These are phyloP conservation scores for Orthosia cruda DNA, from an alignment of 2,888 invertebrate genomes.

Conservation along the genomic window DNA sequence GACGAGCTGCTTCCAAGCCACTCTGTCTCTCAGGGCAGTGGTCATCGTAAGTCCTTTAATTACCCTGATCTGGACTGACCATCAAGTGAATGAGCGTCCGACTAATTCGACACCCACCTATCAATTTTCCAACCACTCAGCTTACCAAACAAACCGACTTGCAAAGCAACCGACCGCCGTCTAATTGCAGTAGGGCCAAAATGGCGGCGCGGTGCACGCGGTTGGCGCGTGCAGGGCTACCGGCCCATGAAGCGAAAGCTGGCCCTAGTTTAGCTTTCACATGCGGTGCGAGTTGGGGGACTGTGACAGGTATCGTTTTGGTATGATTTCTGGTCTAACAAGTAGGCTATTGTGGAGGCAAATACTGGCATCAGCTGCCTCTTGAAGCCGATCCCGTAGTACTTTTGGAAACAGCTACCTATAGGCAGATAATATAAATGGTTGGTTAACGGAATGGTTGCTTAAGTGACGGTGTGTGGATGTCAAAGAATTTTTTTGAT, in stretches of 20 bases:
- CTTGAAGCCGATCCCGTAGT: too few species aligned
- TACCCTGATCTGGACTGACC: too few species aligned
- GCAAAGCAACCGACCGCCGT: constrained; percentile 46
- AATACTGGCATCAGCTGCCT: neutral
- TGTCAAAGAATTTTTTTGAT: too few species aligned
- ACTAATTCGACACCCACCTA: neutral
- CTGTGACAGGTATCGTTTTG: constrained; percentile 55
- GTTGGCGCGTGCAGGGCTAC: constrained; percentile 69
- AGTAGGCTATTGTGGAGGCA: neutral
- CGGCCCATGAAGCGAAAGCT: constrained; percentile 74
- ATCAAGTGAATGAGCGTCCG: too few species aligned
- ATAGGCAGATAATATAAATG: too few species aligned
- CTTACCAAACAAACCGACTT: constrained; percentile 20
- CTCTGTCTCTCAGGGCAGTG: too few species aligned
- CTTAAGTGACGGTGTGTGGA: too few species aligned
- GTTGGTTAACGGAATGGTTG: too few species aligned
- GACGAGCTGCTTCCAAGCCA: too few species aligned
- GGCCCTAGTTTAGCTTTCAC: constrained; percentile 75
- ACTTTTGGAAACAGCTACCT: too few species aligned
- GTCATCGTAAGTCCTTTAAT: too few species aligned
- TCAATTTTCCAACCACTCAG: constrained; percentile 29
- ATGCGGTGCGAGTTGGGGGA: constrained; percentile 36
- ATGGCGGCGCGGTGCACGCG: constrained; percentile 62
- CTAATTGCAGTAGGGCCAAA: constrained; percentile 65
- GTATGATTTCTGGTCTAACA: constrained; percentile 38